phyloP scores from a whole-genome alignment of 2,797 vertebrate species.

The Iguana delicatissima region DNA sequence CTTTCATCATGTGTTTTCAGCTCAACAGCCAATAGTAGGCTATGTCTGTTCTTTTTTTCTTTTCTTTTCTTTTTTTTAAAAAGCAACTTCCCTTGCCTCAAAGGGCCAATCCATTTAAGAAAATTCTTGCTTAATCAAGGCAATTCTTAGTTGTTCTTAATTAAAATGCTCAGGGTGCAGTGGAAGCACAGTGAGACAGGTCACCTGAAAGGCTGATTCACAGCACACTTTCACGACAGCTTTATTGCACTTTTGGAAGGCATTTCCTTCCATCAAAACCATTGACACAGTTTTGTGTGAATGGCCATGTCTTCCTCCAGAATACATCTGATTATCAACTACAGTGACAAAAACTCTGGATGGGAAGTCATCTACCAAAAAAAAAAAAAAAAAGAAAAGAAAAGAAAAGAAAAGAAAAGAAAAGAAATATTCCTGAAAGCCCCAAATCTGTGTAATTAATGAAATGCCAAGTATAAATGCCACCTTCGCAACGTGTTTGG shows the following conservation, averaged over 20 bases:
- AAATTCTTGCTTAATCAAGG: not conserved
- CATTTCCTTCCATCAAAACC: conserved; percentile 31
- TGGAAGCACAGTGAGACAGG: not conserved
- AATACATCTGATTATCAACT: conserved; percentile 20
- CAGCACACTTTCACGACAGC: not conserved
- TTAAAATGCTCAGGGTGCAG: not conserved
- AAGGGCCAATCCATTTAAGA: conserved; percentile 6
- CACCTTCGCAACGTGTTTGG: not conserved
- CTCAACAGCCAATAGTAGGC: not conserved
- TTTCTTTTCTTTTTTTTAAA: not conserved
- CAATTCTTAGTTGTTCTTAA: conserved; percentile 15
- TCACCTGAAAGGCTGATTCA: not conserved
- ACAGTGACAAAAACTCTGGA: not conserved
- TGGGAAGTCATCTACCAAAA: no score
- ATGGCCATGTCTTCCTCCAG: conserved; percentile 37
- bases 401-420: no score
- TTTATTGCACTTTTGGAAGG: not conserved
- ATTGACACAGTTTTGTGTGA: not conserved
- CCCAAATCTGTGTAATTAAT: not conserved
- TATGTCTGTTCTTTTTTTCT: not conserved
- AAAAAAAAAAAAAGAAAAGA: no score
- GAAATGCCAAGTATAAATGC: not conserved
- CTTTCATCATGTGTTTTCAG: not conserved
- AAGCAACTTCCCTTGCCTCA: not conserved
- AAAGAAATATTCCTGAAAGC: not conserved